Base-by-base conservation (phyloP, 2,888 invertebrate species). In the Drosophila limbata region DNA sequence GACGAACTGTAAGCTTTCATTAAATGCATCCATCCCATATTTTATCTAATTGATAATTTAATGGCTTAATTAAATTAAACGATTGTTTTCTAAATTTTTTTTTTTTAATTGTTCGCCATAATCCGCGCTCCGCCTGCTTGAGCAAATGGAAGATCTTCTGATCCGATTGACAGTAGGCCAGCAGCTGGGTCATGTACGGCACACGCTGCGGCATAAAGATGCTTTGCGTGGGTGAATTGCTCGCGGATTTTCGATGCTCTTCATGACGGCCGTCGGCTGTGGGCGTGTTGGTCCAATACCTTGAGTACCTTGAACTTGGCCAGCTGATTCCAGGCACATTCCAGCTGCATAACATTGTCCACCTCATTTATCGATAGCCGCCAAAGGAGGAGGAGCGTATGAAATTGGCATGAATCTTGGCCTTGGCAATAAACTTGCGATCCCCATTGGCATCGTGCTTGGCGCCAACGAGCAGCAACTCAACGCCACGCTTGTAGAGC, bases 171-270 rank as follows among this genome's bases (percentile, higher is more conserved):
- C 92, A 92, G 64, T 91, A 93, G 48, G 90, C 91, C 62, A 92
- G 55, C 37, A 93, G 59, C 33, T 89, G 86, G 1, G 91, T 89
- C 93, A 93, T 93, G 44, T 91, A 93, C 0, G 93, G 92, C 37
- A 93, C 90, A 35, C 89, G 84, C 57, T 92, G 92, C 2, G 93
- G 93, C 42, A 93, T 69, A 69, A 91, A 92, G 31, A 93, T 89
- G 60, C 91, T 88, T 72, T 91, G 91, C 2, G 92, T 90, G 0
- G 90, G 90, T 2, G 92, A 89, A 69, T 92, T 91, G 51, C 89
- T 92, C 5, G 92, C 90, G 92, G 92, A 39, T 92, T 92, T 57
- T 92, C 91, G 15, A 92, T 90, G 37, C 92, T 92, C 61, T 93
- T 93, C 91, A 93, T 92, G 0, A 93, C 86, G 57, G 90, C 91